Evolutionary conservation across 1,140 invertebrate species (phyloP).

Genomic region (Sminthurides bifidus): DNA sequence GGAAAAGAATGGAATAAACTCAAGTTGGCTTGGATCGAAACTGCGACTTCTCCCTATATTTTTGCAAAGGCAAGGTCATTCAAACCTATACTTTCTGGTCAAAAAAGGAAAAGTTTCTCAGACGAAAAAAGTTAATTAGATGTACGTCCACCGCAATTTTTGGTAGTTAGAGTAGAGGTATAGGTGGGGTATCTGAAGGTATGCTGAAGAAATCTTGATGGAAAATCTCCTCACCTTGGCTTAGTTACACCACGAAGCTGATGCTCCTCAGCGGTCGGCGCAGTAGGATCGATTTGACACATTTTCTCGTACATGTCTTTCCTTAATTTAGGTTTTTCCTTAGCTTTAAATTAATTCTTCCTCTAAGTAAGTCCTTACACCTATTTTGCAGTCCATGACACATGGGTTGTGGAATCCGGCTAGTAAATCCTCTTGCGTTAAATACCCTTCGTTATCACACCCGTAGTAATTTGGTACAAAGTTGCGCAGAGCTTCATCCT

Average conservation of each 20-base stretch:
- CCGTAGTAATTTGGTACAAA: conserved; percentile 88
- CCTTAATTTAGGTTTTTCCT: conserved; percentile 83
- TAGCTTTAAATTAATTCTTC: conserved; percentile 86
- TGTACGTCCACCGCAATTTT: too few species aligned
- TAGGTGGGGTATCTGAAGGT: too few species aligned
- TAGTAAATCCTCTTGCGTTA: conserved; percentile 84
- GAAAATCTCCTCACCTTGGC: conserved; percentile 46
- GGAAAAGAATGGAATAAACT: too few species aligned
- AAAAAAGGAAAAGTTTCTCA: too few species aligned
- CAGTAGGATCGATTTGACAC: conserved; percentile 82
- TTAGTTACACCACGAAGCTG: conserved; percentile 81
- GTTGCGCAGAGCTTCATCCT: conserved; percentile 61
- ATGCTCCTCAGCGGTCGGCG: conserved; percentile 82
- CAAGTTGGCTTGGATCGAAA: too few species aligned
- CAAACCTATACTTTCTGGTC: too few species aligned
- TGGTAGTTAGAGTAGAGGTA: too few species aligned
- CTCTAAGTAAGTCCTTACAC: conserved; percentile 85
- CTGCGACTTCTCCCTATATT: too few species aligned
- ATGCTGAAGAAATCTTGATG: too few species aligned
- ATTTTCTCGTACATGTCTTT: conserved; percentile 99
- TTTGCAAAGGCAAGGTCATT: too few species aligned
- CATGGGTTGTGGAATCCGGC: conserved; percentile 76
- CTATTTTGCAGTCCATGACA: conserved; percentile 96
- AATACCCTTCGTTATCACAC: conserved; percentile 62
- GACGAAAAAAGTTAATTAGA: too few species aligned